Base-by-base conservation (phyloP, 2,888 invertebrate genomes). In the Pheosia gnoma region DNA sequence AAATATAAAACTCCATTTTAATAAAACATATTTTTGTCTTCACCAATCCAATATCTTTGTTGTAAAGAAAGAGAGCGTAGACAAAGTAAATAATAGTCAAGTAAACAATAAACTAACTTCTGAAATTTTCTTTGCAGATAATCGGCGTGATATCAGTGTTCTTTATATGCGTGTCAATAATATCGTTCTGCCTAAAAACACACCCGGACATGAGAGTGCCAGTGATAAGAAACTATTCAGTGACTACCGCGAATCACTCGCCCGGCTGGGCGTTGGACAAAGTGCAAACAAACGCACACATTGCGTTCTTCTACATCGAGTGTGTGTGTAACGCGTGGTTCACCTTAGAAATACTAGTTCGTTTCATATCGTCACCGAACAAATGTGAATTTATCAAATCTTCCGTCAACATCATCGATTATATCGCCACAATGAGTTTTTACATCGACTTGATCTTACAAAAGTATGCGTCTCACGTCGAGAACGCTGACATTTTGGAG, bases 291-390 rank as follows among this genome's bases (percentile, higher is more conserved):
- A 99, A 98, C 93, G 98, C 99, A 65, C 99, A 99, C 93, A 95
- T 98, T 74, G 98, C 98, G 81, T 99, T 99, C 95, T 99, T 99
- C 94, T 99, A 99, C 95, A 98, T 99, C 85, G 99, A 99, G 94
- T 98, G 98, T 94, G 96, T 99, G 75, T 99, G 99, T 94, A 99
- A 99, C 93, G 98, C 99, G 68, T 99, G 99, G 99, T 99, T 99
- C 94, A 99, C 99, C 47, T 95, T 99, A 83, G 99, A 99, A 90
- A 98, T 99, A 87, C 95, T 99, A 81, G 95, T 97, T 67, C 95
- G 99, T 70, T 98, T 99, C 94, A 96, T 98, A 81, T 98, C 98
- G 59, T 97, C 98, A 74, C 98, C 98, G 45, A 98, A 97, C 87
- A 98, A 98, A 90, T 97, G 97, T 89, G 97, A 97, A 85, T 99